Base-by-base conservation (phyloP, 2,797 vertebrate genomes). In the Dallia pectoralis region DNA sequence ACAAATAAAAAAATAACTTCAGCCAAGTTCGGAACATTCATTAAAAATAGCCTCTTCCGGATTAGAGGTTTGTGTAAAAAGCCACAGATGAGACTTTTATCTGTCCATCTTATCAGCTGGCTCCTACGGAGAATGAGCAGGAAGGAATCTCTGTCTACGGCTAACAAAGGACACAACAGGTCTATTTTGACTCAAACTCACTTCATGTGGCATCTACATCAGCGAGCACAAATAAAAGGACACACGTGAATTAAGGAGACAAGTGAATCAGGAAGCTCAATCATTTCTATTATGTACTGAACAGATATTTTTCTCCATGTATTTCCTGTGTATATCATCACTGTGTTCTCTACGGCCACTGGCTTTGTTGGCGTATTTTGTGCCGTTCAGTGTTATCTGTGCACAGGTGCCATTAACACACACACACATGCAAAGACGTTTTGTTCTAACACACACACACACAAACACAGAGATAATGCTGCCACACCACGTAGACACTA, bases 131-230 rank as follows among this genome's bases (percentile, higher is more conserved):
- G 80, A 87, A 87, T 68, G 75, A 75, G 75, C 83, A 78, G 71
- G 30, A 30, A 76, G 80, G 62, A 48, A 83, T 84, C 82, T 80
- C 79, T 72, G 90, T 93, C 92, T 93, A 82, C 77, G 6, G 65
- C 75, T 76, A 36, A 93, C 91, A 93, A 93, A 91, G 87, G 91
- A 81, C 72, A 71, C 76, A 44, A 69, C 76, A 74, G 66, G 78
- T 71, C 86, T 93, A 89, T 69, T 87, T 81, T 82, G 87, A 83
- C 80, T 82, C 80, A 36, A 63, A 69, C 76, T 71, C 65, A 79
- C 81, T 84, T 84, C 36, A 61, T 63, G 51, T 74, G 73, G 74
- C 69, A 70, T 80, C 73, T 80, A 71, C 74, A 80, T 66, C 80
- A 81, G 66, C 49, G 69, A 70, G 67, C 66, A 69, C 81, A 77